Evolutionary conservation across 2,113 vertebrate species (phyloP).

Genomic region (Passer montanus): DNA sequence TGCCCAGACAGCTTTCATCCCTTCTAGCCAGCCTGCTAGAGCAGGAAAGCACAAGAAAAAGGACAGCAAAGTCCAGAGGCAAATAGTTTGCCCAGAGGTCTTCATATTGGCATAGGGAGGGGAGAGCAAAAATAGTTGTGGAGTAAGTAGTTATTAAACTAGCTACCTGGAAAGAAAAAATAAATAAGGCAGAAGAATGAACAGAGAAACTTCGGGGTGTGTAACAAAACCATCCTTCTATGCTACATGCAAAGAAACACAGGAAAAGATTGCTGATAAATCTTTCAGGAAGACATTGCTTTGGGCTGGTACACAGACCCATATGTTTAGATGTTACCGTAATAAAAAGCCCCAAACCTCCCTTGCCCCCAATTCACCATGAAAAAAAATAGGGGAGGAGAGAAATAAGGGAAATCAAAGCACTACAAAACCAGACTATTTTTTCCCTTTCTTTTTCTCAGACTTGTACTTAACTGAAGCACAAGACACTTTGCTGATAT

Average conservation of each 20-base stretch:
- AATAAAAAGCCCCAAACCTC: neutral
- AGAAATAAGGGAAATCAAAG: neutral
- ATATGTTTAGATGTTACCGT: accelerated
- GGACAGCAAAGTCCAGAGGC: neutral
- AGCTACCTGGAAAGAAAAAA: neutral
- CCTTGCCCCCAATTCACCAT: neutral
- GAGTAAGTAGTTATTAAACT: neutral
- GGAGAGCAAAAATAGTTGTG: neutral
- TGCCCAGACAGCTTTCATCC: constrained; percentile 13
- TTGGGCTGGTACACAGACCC: neutral
- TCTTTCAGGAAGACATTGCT: neutral
- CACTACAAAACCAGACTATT: neutral
- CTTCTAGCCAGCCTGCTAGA: neutral
- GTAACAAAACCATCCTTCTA: neutral
- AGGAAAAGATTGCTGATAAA: neutral
- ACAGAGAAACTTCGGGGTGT: neutral
- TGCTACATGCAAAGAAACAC: neutral
- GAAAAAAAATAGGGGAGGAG: neutral
- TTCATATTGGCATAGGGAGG: neutral
- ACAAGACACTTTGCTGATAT: neutral
- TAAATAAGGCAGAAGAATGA: neutral
- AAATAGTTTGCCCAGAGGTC: neutral
- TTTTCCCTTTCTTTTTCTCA: neutral
- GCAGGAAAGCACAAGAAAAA: neutral
- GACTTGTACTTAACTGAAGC: neutral